These are phyloP conservation scores for Nasonia giraulti DNA, from an alignment of 1,140 invertebrate genomes.

Conservation along the genomic window DNA sequence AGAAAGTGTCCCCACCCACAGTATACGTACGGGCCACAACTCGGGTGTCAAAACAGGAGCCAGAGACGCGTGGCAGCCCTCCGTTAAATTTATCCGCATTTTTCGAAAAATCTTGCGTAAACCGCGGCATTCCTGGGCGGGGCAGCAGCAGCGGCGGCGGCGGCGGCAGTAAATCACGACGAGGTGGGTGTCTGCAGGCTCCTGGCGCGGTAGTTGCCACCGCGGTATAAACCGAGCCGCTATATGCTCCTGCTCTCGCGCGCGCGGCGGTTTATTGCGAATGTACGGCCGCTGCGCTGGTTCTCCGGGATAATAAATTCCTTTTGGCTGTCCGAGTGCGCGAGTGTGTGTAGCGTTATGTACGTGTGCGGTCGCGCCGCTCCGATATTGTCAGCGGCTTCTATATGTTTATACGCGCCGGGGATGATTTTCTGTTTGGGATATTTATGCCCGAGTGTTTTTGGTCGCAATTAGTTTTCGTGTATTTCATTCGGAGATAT, in stretches of 20 bases:
- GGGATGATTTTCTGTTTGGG: not conserved
- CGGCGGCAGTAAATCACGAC: slow-evolving; percentile 61
- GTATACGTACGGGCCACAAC: not conserved
- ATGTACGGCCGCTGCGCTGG: slow-evolving; percentile 58
- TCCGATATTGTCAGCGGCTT: slow-evolving; percentile 65
- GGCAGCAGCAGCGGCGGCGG: slow-evolving; percentile 59
- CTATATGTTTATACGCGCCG: not conserved
- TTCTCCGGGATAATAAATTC: slow-evolving; percentile 69
- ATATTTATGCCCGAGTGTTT: not conserved
- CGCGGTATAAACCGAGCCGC: slow-evolving; percentile 66
- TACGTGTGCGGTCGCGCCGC: slow-evolving; percentile 49
- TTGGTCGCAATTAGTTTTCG: not conserved
- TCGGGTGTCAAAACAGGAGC: slow-evolving; percentile 27
- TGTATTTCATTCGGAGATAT: not conserved
- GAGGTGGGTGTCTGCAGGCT: slow-evolving; percentile 59
- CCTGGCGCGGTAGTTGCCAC: slow-evolving; percentile 63
- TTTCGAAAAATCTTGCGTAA: slow-evolving; percentile 71
- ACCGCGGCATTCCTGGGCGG: slow-evolving; percentile 73
- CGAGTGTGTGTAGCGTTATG: not conserved
- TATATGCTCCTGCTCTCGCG: slow-evolving; percentile 65
- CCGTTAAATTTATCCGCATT: slow-evolving; percentile 52
- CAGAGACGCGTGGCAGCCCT: slow-evolving; percentile 10
- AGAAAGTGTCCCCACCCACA: slow-evolving; percentile 1
- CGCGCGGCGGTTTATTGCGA: slow-evolving; percentile 68
- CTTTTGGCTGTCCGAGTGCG: slow-evolving; percentile 55